Base-by-base conservation (phyloP, 2,797 vertebrate genomes). In the Atherinosoma microstoma region DNA sequence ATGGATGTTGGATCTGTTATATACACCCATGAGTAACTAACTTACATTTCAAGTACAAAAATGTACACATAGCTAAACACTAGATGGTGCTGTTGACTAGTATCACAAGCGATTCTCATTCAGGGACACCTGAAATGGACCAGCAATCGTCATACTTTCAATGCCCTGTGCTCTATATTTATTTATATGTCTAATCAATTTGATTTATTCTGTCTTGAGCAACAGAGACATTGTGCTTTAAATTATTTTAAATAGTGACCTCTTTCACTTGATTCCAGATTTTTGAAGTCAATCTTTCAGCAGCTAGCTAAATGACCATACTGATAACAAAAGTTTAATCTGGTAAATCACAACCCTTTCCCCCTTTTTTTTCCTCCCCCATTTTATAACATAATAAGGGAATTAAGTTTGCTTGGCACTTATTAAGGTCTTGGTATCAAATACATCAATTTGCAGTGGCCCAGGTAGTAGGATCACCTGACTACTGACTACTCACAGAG, bases 31-130 rank as follows among this genome's bases (percentile, higher is more conserved):
- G 18, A 32, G 30, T 32, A 32, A 32, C 30, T 20, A 7, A 6
- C 20, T 8, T 20, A 2, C 1, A 10, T 9, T n/a, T 8, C 12
- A 49, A 1, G 9, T 2, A 49, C 30, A 32, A 32, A 4, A 32
- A 32, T 32, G 1, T 32, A 32, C 30, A 32, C 30, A 32, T 6
- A 3, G 30, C 30, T 6, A 2, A 58, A 77, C 90, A 85, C 89
- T 88, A 91, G 92, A 84, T 91, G 92, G 90, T 8, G 89, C 85
- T 80, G 13, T 84, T 82, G 58, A 64, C 51, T 56, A 76, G 40
- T 76, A 15, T n/a, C 24, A 40, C 15, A 5, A 32, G 8, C 34
- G 22, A 49, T 38, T 6, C 16, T 1, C 42, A 58, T 29, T 49
- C 29, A 9, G 18, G 32, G n/a, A 47, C 12, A 54, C 36, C 42